These are phyloP conservation scores for Papilio aristodemus DNA, from an alignment of 1,140 invertebrate species.

Conservation along the genomic window DNA sequence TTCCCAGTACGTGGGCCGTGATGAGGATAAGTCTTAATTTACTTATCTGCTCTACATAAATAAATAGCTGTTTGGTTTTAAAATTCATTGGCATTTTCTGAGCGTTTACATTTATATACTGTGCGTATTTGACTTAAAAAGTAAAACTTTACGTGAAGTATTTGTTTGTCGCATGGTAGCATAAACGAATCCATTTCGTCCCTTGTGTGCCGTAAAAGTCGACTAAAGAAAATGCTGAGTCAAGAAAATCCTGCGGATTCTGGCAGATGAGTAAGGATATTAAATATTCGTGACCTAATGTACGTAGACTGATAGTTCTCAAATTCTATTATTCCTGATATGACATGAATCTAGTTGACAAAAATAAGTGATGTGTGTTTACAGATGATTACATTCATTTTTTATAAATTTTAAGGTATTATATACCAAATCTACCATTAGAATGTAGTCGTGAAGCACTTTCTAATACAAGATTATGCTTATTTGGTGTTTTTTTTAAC, in stretches of 20 bases:
- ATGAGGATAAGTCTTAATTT: slow-evolving; percentile 17
- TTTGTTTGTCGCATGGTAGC: slow-evolving; percentile 10
- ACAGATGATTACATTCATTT: no score
- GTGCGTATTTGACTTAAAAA: not conserved
- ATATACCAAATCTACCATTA: no score
- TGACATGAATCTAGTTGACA: no score
- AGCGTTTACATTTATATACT: not conserved
- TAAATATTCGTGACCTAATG: slow-evolving; percentile 9
- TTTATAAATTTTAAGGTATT: no score
- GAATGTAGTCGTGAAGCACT: no score
- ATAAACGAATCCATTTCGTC: slow-evolving; percentile 11
- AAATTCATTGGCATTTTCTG: not conserved
- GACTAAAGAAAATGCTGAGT: slow-evolving; percentile 9
- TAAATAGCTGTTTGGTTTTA: slow-evolving; percentile 2
- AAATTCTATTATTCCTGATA: not conserved
- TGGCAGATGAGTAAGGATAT: slow-evolving; percentile 15
- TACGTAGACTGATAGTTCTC: slow-evolving; percentile 1
- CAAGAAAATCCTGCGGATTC: not conserved
- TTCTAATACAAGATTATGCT: no score
- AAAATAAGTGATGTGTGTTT: no score
- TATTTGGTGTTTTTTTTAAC: no score
- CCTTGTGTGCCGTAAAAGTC: slow-evolving; percentile 15
- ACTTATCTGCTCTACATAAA: not conserved
- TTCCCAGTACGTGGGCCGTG: slow-evolving; percentile 7
- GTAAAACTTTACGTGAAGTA: not conserved